Evolutionary conservation across 92 coral and sea anemone species (phyloP).

Genomic region (Palythoa heliodiscus): DNA sequence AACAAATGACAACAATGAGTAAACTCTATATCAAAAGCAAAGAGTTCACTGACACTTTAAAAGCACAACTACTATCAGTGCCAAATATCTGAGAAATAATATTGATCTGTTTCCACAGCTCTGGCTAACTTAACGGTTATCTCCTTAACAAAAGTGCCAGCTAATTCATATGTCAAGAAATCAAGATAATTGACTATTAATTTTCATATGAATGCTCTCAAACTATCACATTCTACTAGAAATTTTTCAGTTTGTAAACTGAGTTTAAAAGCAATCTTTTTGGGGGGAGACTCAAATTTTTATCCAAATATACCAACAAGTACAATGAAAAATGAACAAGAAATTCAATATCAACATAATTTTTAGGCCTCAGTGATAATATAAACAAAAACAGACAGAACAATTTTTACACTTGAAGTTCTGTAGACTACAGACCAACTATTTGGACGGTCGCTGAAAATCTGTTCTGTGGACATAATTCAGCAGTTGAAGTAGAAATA

Average conservation of each 20-base stretch:
- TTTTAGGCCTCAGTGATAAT: background rate
- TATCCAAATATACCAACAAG: background rate
- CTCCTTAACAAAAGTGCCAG: background rate
- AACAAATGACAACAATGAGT: background rate
- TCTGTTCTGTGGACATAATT: slow-evolving; percentile 26
- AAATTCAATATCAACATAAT: background rate
- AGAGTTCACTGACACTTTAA: background rate
- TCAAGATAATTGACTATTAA: background rate
- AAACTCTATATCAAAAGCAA: background rate
- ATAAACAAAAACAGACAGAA: slow-evolving; percentile 15
- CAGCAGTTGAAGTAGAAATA: background rate
- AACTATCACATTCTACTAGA: background rate
- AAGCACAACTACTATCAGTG: background rate
- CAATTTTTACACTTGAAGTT: background rate
- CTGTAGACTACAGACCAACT: slow-evolving; percentile 31
- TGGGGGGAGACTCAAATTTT: background rate
- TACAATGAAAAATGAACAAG: slow-evolving; percentile 26
- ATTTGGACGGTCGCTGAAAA: background rate
- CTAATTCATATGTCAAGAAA: background rate
- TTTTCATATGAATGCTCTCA: background rate
- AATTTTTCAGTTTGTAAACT: background rate
- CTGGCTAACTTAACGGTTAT: background rate
- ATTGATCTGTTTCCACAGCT: slow-evolving; percentile 13
- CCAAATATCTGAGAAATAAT: background rate
- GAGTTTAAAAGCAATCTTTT: background rate